phyloP scores from a whole-genome alignment of 92 coral and sea anemone genomes.

The Zoanthus sociatus region DNA sequence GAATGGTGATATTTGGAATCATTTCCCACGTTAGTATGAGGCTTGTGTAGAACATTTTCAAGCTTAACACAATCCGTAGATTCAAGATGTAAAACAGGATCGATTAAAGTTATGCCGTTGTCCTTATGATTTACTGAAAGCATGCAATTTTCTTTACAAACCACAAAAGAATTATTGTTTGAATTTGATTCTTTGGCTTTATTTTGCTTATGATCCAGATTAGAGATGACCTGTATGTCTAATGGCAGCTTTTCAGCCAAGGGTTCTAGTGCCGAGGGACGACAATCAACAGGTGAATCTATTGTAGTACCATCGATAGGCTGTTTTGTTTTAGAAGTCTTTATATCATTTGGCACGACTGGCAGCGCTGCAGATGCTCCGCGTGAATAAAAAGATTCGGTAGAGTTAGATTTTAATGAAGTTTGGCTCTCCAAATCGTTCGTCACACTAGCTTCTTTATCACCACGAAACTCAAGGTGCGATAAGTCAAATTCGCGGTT shows the following conservation, averaged over 20 bases:
- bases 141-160: no score
- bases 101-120: neutral
- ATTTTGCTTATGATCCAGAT: neutral
- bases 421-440: neutral
- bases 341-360: neutral
- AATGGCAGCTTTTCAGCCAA: neutral
- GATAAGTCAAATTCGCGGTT: neutral
- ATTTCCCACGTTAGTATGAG: neutral
- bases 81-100: neutral
- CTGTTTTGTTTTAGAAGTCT: neutral
- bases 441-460: neutral
- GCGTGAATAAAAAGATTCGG: neutral
- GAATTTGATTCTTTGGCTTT: neutral
- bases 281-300: neutral
- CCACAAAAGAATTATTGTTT: neutral
- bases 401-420: neutral
- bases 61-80: neutral
- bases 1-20: neutral
- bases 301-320: neutral
- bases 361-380: neutral
- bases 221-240: neutral
- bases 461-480: neutral
- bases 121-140: neutral
- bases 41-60: neutral
- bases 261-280: neutral